A percentile compares a stretch with the other conserved stretches of the same genome.
These are phyloP conservation scores for Tamandua tetradactyla DNA, from an alignment of 2,797 vertebrate species.

Conservation along the genomic window DNA sequence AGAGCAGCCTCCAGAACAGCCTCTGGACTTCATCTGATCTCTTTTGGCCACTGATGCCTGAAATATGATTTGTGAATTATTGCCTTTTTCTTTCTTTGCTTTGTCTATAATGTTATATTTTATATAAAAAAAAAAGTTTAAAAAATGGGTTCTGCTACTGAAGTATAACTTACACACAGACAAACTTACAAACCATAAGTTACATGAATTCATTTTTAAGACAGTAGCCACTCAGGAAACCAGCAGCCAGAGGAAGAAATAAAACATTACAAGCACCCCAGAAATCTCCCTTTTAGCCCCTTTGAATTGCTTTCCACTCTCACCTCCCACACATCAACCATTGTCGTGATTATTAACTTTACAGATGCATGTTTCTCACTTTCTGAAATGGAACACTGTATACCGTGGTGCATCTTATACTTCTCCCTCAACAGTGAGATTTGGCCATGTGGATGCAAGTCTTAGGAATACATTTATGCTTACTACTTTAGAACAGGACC, in stretches of 20 bases:
- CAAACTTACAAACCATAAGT: background rate
- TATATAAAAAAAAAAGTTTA: no score
- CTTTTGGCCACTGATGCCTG: no score
- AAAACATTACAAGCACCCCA: background rate
- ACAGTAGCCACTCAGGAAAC: background rate
- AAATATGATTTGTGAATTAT: no score
- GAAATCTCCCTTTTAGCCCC: rapidly evolving
- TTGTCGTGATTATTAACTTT: background rate
- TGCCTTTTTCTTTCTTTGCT: no score
- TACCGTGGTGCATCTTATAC: background rate
- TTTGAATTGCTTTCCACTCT: background rate
- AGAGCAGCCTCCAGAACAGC: no score
- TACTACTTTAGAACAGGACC: background rate
- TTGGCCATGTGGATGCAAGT: background rate
- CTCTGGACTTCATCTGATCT: no score
- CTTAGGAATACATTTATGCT: background rate
- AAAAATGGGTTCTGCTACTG: background rate
- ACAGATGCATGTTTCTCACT: background rate
- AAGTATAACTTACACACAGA: background rate
- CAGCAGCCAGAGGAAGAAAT: background rate
- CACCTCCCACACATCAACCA: background rate
- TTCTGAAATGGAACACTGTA: background rate
- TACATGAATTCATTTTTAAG: background rate
- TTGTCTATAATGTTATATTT: no score
- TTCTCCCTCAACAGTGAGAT: background rate